Evolutionary conservation across 2,797 vertebrate species (phyloP), one percentile per base, ranked within the genome.

Genomic region (Danio tinwini): DNA sequence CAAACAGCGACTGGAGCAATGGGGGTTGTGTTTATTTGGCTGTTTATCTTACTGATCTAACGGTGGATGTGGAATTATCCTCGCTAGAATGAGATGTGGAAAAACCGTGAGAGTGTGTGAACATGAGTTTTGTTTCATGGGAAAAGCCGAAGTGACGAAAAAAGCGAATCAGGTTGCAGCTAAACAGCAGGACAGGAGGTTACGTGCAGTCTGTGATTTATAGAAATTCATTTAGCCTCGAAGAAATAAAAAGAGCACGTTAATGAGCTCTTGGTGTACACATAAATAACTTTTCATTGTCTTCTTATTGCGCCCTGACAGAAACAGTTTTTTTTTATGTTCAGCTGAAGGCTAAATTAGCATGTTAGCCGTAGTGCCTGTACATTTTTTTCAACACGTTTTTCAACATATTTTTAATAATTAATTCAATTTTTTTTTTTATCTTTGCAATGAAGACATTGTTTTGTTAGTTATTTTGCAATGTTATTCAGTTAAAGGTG

Each of bases 281-380:
- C 62, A 67, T 76, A 77, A 77, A 77, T 77, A 68, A 59, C 53
- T 5, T 39, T 49, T 49, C 21, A 68, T 17, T 68, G 75, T 77
- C 16, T 5, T 69, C 11, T 53, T 53, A 37, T 19, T 53, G n/a
- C 12, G 16, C 39, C 10, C 11, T 45, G 52, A 29, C 44, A 42
- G 19, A 40, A 42, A n/a, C 37, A 6, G 61, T 5, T 1, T 74
- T 56, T 49, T n/a, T n/a, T n/a, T n/a, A 65, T 21, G 7, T 6
- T 29, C 29, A 29, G 29, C 29, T 29, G 29, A 29, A 29, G 29
- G 29, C 3, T 1, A 29, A 29, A 29, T 29, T 29, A 29, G 29
- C 29, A 29, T 29, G 29, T 29, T 29, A 29, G 29, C 29, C 29
- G 29, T 29, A 29, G 29, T 29, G 29, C 29, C 29, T 29, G 29